Evolutionary conservation across 1,140 invertebrate genomes (phyloP).

Genomic region (Spodoptera frugiperda): DNA sequence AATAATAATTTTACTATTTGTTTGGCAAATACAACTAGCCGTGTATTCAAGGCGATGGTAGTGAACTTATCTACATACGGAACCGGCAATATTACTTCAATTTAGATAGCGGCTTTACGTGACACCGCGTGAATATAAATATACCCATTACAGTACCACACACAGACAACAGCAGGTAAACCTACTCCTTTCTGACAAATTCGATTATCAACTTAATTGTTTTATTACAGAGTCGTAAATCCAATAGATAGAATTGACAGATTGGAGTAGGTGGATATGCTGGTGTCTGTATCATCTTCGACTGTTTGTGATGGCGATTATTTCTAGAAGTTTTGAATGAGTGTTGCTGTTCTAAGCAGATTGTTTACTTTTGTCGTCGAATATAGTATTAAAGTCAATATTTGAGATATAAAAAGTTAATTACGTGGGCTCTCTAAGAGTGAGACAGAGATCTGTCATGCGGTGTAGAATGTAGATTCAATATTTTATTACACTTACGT

Average conservation of each 20-base stretch:
- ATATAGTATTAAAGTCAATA: too few relatives aligned
- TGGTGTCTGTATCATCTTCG: not conserved
- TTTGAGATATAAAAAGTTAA: not conserved
- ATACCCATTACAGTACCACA: not conserved
- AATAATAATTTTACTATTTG: not conserved
- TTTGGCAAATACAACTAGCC: slow-evolving; percentile 5
- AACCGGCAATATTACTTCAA: slow-evolving; percentile 25
- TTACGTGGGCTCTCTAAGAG: not conserved
- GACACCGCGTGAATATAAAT: slow-evolving; percentile 15
- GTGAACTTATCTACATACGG: not conserved
- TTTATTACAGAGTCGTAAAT: too few relatives aligned
- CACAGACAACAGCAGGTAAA: too few relatives aligned
- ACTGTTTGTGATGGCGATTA: not conserved
- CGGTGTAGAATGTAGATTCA: too few relatives aligned
- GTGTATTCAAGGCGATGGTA: not conserved
- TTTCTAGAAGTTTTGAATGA: slow-evolving; percentile 2
- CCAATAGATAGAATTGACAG: too few relatives aligned
- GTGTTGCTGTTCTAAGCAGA: not conserved
- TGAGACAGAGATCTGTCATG: not conserved
- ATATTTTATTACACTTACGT: too few relatives aligned
- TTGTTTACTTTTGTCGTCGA: not conserved
- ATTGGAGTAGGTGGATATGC: too few relatives aligned
- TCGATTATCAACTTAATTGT: too few relatives aligned
- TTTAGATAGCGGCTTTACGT: slow-evolving; percentile 13
- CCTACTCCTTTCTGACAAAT: too few relatives aligned